Conservation (phyloP, 2,113 vertebrate species). For the Dolichallabes microphthalmus region DNA sequence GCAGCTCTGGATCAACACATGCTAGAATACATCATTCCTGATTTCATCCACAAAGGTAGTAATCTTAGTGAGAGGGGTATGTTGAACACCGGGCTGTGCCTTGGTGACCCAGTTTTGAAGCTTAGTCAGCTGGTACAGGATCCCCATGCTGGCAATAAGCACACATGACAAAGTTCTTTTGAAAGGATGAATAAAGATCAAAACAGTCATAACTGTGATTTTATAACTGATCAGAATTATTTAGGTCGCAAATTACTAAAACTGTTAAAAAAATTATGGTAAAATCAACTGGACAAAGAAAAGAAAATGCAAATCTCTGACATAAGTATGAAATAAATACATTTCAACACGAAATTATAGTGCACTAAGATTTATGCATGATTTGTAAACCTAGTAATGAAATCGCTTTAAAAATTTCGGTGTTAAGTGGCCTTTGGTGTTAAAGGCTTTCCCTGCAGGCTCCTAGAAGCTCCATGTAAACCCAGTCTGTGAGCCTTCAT, state of each 20-base stretch:
- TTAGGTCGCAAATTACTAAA: too few species aligned
- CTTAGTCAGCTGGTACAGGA: slow-evolving; percentile 64
- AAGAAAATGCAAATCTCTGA: not conserved
- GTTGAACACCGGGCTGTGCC: slow-evolving; percentile 49
- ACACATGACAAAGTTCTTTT: slow-evolving; percentile 29
- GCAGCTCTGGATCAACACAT: not conserved
- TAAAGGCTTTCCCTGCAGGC: not conserved
- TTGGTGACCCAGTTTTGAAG: slow-evolving; percentile 65
- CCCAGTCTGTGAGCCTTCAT: not conserved
- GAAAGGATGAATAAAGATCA: slow-evolving; percentile 45
- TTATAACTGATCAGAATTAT: not conserved
- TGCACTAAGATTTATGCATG: not conserved
- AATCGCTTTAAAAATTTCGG: not conserved
- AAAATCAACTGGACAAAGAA: not conserved
- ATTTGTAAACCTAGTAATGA: not conserved
- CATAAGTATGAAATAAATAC: not conserved
- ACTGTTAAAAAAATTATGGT: not conserved
- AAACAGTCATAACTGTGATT: not conserved
- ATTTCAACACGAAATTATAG: not conserved
- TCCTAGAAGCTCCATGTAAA: not conserved
- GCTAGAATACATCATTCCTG: slow-evolving; percentile 12
- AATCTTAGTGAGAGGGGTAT: slow-evolving; percentile 10
- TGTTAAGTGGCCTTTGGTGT: not conserved
- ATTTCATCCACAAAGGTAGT: slow-evolving; percentile 26
- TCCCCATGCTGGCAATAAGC: slow-evolving; percentile 48